Conservation (phyloP, 2,113 vertebrate genomes). For the Mellivora capensis region DNA sequence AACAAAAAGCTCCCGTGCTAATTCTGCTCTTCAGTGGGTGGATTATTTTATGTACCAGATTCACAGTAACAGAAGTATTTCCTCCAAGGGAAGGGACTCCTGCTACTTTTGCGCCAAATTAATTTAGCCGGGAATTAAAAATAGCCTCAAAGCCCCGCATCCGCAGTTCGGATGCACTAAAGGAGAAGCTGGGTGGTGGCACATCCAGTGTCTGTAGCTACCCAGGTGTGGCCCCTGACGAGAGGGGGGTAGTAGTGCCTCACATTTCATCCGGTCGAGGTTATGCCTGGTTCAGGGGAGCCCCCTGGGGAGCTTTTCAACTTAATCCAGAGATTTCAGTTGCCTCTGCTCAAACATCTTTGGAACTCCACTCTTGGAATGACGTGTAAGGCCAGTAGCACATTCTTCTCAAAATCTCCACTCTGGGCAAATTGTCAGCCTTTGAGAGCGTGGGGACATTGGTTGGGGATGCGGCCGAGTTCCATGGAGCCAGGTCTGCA, state of each 20-base stretch:
- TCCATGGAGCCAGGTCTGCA: neutral
- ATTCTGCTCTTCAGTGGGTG: constrained; percentile 57
- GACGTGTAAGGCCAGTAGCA: neutral
- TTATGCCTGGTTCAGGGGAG: neutral
- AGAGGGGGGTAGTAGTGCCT: neutral
- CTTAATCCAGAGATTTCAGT: neutral
- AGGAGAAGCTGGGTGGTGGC: neutral
- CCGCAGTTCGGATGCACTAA: neutral
- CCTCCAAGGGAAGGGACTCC: constrained; percentile 48
- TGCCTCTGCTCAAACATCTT: neutral
- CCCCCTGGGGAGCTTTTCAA: neutral
- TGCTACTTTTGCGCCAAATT: constrained; percentile 7
- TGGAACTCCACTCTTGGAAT: neutral
- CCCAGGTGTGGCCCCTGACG: neutral
- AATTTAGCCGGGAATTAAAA: constrained; percentile 47
- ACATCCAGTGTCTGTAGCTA: accelerated
- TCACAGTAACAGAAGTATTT: constrained; percentile 52
- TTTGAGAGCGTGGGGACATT: neutral
- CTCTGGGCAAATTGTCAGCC: neutral
- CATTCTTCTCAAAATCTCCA: neutral
- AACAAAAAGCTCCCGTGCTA: constrained; percentile 30
- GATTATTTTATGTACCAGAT: constrained; percentile 40
- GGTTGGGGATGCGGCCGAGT: neutral
- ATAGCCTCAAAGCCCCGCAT: neutral
- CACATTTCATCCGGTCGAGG: neutral